Evolutionary conservation across 92 coral and sea anemone genomes (phyloP), one percentile per base, ranked within the genome.

Genomic region (Phenganax marumi): DNA sequence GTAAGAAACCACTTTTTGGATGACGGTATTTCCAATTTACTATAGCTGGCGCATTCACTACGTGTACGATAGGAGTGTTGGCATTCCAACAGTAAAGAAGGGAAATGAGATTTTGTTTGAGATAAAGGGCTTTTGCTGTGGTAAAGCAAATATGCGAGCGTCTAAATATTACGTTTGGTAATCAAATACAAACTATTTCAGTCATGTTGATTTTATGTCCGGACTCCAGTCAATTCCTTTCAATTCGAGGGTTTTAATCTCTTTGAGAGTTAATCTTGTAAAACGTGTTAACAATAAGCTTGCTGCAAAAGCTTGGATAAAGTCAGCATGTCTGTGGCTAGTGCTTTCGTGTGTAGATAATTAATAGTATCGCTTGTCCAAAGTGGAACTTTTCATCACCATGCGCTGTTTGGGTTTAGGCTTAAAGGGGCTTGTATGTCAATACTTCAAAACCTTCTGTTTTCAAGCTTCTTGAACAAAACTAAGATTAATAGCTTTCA

Each of bases 211-310:
- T 78, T 78, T 62, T 68, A 63, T 58, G 83, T 78, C 83, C 83
- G 83, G 83, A 78, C 83, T 78, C 83, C 83, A 61, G 83, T 78
- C 70, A 78, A 61, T 62, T 63, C 52, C 83, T 78, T 46, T 78
- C 73, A 78, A 78, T 78, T 78, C 71, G 52, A 61, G 73, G 52
- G 83, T 49, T 78, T 68, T 78, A 78, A 78, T 78, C 83, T 72
- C 58, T 78, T 78, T 78, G 49, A 47, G 73, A 48, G 43, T 47
- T 78, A 78, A 78, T 78, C 83, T 78, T 62, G 68, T 78, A 78
- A 61, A 78, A 47, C 17, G 73, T 62, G 72, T 7, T 68, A 58
- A 62, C 55, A 50, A 62, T 76, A 76, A 76, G 62, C 68, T 56
- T 2, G 25, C 50, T 57, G 22, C 12, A 78, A 78, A 77, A 57